phyloP scores from a whole-genome alignment of 1,140 invertebrate species.

The Calycopis cecrops region DNA sequence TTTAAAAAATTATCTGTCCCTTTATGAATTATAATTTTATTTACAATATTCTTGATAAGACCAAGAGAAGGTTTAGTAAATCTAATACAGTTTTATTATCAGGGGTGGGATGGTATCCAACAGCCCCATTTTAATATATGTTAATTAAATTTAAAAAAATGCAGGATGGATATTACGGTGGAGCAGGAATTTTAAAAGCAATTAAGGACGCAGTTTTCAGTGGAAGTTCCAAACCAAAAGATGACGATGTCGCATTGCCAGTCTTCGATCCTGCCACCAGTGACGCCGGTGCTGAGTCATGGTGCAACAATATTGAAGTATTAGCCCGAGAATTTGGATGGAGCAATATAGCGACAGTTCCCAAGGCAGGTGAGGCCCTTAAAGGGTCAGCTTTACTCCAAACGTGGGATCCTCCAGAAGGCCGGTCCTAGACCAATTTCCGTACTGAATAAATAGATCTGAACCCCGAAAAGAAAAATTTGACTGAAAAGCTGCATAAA shows the following conservation, averaged over 20 bases:
- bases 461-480: slow-evolving; percentile 2
- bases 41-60: too few relatives aligned
- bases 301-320: background rate
- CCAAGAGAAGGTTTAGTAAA: too few relatives aligned
- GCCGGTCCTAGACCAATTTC: background rate
- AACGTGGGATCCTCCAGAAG: slow-evolving; percentile 1
- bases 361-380: slow-evolving; percentile 7
- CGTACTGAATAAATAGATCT: background rate
- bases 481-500: background rate
- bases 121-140: slow-evolving; percentile 4
- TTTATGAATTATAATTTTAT: too few relatives aligned
- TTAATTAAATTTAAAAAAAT: background rate
- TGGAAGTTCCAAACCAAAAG: background rate
- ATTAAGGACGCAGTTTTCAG: background rate
- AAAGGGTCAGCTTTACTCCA: background rate
- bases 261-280: background rate
- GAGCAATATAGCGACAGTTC: background rate
- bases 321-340: background rate
- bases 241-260: background rate
- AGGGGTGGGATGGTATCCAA: background rate
- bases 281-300: background rate
- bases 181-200: background rate
- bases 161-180: background rate
- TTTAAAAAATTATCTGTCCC: too few relatives aligned
- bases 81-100: too few relatives aligned